Base-by-base conservation (phyloP, 2,888 invertebrate species). In the Ethmia dodecea region DNA sequence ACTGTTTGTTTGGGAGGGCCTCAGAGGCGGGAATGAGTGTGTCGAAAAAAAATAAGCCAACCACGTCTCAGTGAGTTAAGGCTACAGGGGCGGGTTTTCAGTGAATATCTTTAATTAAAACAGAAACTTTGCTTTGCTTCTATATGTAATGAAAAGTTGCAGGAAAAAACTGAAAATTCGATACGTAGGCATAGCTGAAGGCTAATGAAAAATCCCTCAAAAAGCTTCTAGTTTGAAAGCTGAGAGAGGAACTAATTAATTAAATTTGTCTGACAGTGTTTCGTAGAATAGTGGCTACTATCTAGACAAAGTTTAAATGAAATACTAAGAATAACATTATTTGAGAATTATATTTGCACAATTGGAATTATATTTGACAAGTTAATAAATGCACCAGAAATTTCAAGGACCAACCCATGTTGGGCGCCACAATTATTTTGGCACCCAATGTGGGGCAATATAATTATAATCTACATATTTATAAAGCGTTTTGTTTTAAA, bases 1-100 rank as follows among this genome's bases (percentile, higher is more conserved):
- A 65, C 67, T 84, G 80, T 86, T 86, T 86, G 84, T 84, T 86
- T 86, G 86, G 86, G 84, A 83, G 84, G 84, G 81, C 69, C 83
- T 60, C 77, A 76, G 77, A 84, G 86, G 86, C 86, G 86, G 84
- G 84, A 86, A 84, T 84, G 84, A 84, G 74, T 76, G 71, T 72
- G 75, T 68, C 67, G 74, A 83, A 84, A 86, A 84, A 84, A 86
- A 84, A 80, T 83, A 86, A 84, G 71, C 86, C 86, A 86, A 86
- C 86, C 86, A 76, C 83, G 84, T 78, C 80, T 77, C 83, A 70
- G 66, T 81, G 77, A 83, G 72, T 77, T 76, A 77, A 78, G 72
- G 83, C 72, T 75, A 65, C 73, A 71, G 71, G 83, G 84, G 84
- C 84, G 84, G 79, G 80, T 69, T 73, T 74, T 54, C 57, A 66